A percentile compares a stretch with the other conserved stretches of the same genome.
phyloP scores from a whole-genome alignment of 2,113 vertebrate genomes.

The Entomyzon cyanotis region DNA sequence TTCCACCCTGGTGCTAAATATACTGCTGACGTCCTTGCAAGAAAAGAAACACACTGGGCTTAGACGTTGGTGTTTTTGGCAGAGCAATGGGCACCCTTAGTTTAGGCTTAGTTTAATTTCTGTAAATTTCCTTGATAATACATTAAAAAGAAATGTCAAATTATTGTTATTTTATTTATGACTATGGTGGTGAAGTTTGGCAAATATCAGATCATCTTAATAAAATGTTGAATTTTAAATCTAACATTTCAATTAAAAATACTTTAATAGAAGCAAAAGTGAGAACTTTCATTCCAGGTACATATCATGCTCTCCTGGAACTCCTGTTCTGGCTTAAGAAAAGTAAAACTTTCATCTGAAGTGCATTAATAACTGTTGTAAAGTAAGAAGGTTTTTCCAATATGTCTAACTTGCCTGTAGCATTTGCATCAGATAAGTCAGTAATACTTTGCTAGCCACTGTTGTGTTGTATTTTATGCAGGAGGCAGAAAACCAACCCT shows the following conservation, averaged over 20 bases:
- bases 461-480: not conserved
- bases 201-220: not conserved
- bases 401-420: not conserved
- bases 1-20: constrained; percentile 6
- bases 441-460: not conserved
- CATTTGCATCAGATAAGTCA: not conserved
- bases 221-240: not conserved
- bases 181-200: not conserved
- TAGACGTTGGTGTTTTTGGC: not conserved
- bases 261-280: not conserved
- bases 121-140: not conserved
- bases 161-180: not conserved
- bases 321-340: not conserved
- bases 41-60: not conserved
- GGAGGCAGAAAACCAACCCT: not conserved
- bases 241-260: not conserved
- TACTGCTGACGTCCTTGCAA: not conserved
- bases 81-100: not conserved
- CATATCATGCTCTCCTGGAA: not conserved
- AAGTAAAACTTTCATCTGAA: not conserved
- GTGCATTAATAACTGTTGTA: not conserved
- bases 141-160: not conserved
- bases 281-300: not conserved
- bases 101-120: not conserved
- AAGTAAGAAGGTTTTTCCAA: not conserved